A percentile compares a stretch with the other conserved stretches of the same genome.
Conservation (phyloP, 2,113 vertebrate species). For the Apteryx mantelli region DNA sequence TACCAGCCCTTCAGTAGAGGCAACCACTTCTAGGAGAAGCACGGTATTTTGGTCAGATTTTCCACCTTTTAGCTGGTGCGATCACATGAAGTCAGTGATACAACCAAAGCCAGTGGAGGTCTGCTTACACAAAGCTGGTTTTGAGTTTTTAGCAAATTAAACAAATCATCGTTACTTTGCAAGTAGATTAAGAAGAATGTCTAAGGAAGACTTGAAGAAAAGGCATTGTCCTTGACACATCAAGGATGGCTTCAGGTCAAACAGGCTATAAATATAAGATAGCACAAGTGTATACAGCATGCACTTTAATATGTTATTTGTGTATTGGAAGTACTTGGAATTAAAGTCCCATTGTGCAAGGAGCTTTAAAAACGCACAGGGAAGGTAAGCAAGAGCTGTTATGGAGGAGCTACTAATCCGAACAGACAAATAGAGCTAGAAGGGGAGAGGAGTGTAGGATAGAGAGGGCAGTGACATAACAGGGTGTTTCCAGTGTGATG, state of each 20-base stretch:
- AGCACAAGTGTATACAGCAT: not conserved
- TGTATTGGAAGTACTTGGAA: not conserved
- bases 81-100: not conserved
- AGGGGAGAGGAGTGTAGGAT: not conserved
- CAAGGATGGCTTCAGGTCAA: not conserved
- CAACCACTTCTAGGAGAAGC: not conserved
- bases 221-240: not conserved
- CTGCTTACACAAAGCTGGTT: constrained; percentile 4
- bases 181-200: not conserved
- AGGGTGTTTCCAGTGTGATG: not conserved
- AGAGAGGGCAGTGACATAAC: not conserved
- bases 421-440: not conserved
- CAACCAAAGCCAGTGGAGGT: not conserved
- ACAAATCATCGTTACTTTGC: constrained; percentile 14
- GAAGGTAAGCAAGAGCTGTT: not conserved
- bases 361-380: not conserved
- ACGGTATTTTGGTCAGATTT: not conserved
- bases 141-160: constrained; percentile 1
- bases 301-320: not conserved
- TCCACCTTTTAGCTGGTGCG: not conserved
- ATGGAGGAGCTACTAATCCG: not conserved
- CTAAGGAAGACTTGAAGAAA: not conserved
- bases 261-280: not conserved
- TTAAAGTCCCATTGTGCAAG: not conserved
- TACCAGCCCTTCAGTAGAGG: not conserved